These are phyloP conservation scores for Chymomyza amoena DNA, from an alignment of 2,888 invertebrate genomes.

Conservation along the genomic window DNA sequence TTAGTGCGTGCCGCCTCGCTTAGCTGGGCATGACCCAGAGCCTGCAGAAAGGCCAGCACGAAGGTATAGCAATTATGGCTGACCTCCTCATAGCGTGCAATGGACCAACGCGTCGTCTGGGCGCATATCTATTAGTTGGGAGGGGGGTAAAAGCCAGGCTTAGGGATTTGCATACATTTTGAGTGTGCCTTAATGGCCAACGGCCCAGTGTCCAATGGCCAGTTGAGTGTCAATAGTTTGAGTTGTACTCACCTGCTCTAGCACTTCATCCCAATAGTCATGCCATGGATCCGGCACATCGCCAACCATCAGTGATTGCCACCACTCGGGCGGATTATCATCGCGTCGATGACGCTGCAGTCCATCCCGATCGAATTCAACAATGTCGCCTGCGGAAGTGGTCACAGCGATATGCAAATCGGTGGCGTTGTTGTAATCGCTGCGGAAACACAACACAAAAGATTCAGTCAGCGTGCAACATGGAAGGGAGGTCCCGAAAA, in stretches of 20 bases:
- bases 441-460: conserved; percentile 75
- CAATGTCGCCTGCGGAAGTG: conserved; percentile 87
- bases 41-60: conserved; percentile 88
- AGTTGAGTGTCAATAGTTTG: background rate
- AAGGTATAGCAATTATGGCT: conserved; percentile 92
- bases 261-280: conserved; percentile 85
- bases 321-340: conserved; percentile 80
- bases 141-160: conserved; percentile 9
- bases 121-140: conserved; percentile 68
- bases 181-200: background rate
- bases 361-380: conserved; percentile 91
- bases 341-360: conserved; percentile 79
- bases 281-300: conserved; percentile 83
- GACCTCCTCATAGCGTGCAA: conserved; percentile 86
- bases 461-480: background rate
- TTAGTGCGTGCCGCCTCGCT: conserved; percentile 83
- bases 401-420: conserved; percentile 95
- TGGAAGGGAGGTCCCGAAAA: conserved; percentile 1
- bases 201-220: background rate
- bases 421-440: conserved; percentile 89
- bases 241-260: conserved; percentile 81
- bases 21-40: conserved; percentile 85
- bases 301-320: conserved; percentile 85
- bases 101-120: conserved; percentile 81
- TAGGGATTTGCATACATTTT: conserved; percentile 39